phyloP scores from a whole-genome alignment of 2,113 vertebrate genomes.

The Cyphomyrus discorhynchus region DNA sequence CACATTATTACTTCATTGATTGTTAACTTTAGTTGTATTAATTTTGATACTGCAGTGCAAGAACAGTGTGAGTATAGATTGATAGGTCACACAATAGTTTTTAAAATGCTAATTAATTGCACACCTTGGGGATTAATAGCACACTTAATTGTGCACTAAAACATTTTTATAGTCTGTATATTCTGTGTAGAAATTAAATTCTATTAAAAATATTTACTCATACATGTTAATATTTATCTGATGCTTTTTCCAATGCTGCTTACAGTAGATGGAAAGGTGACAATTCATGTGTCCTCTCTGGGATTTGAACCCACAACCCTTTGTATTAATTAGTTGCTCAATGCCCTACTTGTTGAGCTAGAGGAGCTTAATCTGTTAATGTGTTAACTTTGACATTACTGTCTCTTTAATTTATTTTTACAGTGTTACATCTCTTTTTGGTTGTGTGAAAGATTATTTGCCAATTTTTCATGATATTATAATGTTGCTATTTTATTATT shows the following conservation, averaged over 20 bases:
- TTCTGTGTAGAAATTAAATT: not conserved
- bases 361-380: not conserved
- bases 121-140: not conserved
- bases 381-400: not conserved
- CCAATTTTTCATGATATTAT: not conserved
- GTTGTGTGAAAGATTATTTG: not conserved
- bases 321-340: not conserved
- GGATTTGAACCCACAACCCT: not conserved
- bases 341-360: not conserved
- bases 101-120: not conserved
- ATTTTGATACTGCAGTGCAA: not conserved
- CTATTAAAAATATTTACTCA: not conserved
- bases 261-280: not conserved
- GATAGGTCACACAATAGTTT: not conserved
- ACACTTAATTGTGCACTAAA: not conserved
- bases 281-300: not conserved
- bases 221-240: not conserved
- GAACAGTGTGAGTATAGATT: not conserved
- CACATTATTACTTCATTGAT: not conserved
- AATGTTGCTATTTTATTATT: not conserved
- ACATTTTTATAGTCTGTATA: not conserved
- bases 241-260: not conserved
- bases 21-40: not conserved
- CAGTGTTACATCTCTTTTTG: not conserved
- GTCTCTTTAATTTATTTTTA: not conserved